Evolutionary conservation across 2,113 vertebrate species (phyloP).

Genomic region (Leptobrachium ailaonicum): DNA sequence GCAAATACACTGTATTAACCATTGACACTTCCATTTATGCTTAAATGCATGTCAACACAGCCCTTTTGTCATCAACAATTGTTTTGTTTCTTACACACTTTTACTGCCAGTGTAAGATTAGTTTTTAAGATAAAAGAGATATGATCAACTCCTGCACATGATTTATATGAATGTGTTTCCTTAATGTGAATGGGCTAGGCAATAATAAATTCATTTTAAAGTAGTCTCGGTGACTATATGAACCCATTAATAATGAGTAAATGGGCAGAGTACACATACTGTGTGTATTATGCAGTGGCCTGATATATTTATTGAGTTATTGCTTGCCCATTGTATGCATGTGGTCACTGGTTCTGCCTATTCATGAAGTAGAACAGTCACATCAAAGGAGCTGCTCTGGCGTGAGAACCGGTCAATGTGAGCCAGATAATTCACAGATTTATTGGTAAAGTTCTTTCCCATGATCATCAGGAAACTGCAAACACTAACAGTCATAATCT

Average conservation of each 20-base stretch:
- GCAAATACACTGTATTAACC: no score
- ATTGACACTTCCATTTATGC: no score
- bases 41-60: no score
- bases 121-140: no score
- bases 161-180: no score
- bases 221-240: not conserved
- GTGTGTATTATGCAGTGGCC: constrained; percentile 37
- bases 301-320: constrained; percentile 55
- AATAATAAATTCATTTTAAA: constrained; percentile 10
- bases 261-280: not conserved
- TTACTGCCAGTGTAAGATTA: no score
- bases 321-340: constrained; percentile 52
- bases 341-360: constrained; percentile 53
- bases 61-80: no score
- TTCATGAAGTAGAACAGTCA: constrained; percentile 64
- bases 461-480: constrained; percentile 68
- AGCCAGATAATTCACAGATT: constrained; percentile 74
- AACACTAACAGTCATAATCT: constrained; percentile 67
- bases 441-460: constrained; percentile 67
- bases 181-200: no score
- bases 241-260: constrained; percentile 9
- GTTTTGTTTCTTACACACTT: no score
- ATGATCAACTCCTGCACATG: no score
- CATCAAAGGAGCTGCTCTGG: constrained; percentile 70
- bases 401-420: constrained; percentile 69